These are phyloP conservation scores for Ceratosolen solmsi DNA, from an alignment of 1,140 invertebrate genomes.

Conservation along the genomic window DNA sequence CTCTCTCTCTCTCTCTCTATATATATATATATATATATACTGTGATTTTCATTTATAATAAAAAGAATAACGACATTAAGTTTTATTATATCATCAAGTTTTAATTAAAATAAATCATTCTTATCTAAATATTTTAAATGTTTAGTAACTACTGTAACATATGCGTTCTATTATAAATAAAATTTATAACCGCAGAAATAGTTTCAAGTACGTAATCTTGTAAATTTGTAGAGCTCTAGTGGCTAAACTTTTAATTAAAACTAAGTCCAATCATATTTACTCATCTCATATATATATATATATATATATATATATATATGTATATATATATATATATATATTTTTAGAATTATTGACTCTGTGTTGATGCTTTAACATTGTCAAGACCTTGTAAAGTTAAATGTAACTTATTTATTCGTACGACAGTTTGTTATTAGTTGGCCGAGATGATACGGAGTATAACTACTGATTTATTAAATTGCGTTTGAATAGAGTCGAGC, in stretches of 20 bases:
- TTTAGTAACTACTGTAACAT: too few species aligned
- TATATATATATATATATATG: background rate
- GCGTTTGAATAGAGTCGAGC: background rate
- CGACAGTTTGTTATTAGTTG: too few species aligned
- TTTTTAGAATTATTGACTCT: background rate
- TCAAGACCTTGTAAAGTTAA: background rate
- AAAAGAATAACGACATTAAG: too few species aligned
- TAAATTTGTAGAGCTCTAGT: background rate
- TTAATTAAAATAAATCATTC: too few species aligned
- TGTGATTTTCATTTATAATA: too few species aligned
- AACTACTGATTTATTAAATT: background rate
- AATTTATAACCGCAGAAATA: background rate
- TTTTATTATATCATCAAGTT: too few species aligned
- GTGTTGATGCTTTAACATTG: background rate
- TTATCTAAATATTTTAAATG: too few species aligned
- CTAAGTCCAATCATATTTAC: background rate
- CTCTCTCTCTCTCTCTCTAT: too few species aligned
- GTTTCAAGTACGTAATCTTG: background rate
- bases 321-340: too few species aligned
- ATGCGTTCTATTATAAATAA: too few species aligned
- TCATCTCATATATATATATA: background rate
- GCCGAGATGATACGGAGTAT: too few species aligned
- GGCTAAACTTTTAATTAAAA: background rate
- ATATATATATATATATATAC: too few species aligned
- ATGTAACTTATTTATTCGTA: background rate